phyloP scores from a whole-genome alignment of 2,113 vertebrate species.

The Meriones unguiculatus region DNA sequence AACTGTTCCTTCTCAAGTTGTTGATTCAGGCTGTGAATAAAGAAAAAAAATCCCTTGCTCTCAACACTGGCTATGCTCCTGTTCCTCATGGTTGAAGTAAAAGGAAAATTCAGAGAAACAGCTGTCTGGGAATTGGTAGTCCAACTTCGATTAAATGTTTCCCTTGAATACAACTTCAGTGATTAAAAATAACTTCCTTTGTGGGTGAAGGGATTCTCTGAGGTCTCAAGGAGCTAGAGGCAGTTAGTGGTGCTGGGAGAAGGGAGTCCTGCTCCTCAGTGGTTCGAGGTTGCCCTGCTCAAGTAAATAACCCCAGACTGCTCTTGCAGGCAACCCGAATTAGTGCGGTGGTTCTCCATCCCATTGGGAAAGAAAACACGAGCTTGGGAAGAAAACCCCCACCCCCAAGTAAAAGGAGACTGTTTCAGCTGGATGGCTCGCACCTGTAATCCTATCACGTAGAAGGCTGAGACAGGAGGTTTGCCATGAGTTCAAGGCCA shows the following conservation, averaged over 20 bases:
- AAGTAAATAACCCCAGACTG: not conserved
- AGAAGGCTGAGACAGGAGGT: not conserved
- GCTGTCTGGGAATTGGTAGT: not conserved
- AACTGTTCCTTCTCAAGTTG: conserved; percentile 26
- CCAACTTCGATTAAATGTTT: not conserved
- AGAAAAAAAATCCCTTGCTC: not conserved
- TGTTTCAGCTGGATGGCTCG: not conserved
- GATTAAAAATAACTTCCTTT: not conserved
- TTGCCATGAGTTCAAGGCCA: not conserved
- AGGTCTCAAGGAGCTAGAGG: not conserved
- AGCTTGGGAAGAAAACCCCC: not conserved
- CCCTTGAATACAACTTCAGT: not conserved
- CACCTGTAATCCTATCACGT: not conserved
- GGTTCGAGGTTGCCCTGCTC: not conserved
- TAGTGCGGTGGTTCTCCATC: not conserved
- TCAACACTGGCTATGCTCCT: not conserved
- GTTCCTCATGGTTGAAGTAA: not conserved
- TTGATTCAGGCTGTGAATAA: conserved; percentile 7
- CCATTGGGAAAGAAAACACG: not conserved
- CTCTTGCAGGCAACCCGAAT: not conserved
- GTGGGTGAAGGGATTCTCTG: not conserved
- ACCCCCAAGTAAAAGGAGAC: not conserved
- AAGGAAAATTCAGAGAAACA: conserved; percentile 35
- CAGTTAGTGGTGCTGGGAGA: not conserved
- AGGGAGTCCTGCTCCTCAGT: not conserved